phyloP scores from a whole-genome alignment of 2,888 invertebrate genomes.

The Lordiphosa andalusiaca region DNA sequence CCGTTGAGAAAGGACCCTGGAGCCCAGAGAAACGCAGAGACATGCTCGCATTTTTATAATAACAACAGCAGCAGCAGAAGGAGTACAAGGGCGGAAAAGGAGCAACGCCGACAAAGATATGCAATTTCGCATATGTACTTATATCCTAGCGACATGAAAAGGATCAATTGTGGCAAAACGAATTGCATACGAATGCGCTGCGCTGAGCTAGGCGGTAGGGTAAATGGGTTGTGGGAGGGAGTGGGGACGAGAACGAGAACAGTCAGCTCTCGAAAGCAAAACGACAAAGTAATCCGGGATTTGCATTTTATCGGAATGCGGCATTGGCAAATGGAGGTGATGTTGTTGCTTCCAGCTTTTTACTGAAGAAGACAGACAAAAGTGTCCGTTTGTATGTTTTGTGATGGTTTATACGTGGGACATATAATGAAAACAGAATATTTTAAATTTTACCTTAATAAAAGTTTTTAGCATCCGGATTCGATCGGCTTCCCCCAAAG shows the following conservation, averaged over 20 bases:
- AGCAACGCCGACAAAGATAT: constrained; percentile 65
- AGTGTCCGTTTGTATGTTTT: background rate
- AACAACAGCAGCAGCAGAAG: constrained; percentile 25
- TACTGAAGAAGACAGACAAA: constrained; percentile 24
- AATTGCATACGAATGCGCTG: constrained; percentile 73
- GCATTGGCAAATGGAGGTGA: constrained; percentile 51
- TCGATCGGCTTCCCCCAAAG: too few species aligned
- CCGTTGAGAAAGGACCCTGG: constrained; percentile 39
- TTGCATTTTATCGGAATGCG: constrained; percentile 75
- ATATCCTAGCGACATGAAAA: constrained; percentile 76
- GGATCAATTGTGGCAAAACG: constrained; percentile 76
- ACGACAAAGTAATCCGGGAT: constrained; percentile 75
- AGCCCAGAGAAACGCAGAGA: constrained; percentile 32
- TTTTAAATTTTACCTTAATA: background rate
- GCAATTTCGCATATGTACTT: constrained; percentile 76
- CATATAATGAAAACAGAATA: background rate
- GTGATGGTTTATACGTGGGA: too few species aligned
- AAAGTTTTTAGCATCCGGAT: too few species aligned
- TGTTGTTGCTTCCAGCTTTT: constrained; percentile 19
- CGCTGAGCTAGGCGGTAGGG: constrained; percentile 18
- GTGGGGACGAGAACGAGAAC: background rate
- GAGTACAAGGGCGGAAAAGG: constrained; percentile 21
- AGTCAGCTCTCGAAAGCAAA: constrained; percentile 68
- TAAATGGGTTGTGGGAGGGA: background rate
- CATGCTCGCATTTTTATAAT: constrained; percentile 43